Evolutionary conservation across 2,797 vertebrate species (phyloP), one percentile per base, ranked within the genome.

Genomic region (Notamacropus eugenii): DNA sequence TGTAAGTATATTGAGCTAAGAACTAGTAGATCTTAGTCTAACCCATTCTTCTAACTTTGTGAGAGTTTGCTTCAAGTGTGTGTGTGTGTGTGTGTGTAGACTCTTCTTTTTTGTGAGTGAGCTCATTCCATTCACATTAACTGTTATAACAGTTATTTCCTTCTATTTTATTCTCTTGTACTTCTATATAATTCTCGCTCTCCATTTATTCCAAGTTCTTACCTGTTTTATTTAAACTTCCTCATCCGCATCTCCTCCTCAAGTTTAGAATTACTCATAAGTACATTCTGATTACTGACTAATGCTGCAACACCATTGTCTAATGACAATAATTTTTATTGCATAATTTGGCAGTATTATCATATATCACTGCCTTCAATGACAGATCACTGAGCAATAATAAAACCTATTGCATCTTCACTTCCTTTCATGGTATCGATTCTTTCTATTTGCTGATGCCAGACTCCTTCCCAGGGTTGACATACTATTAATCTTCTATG

Each of bases 371-470:
- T 98, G 95, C 82, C 96, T 95, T 96, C 95, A 95, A 14, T 96
- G 91, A 93, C 0, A 24, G 96, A 97, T 97, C 95, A 97, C 56
- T 62, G 29, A 95, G 91, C 93, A 96, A 95, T 97, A 93, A 97
- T 95, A 24, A 8, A 22, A 90, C n/a, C n/a, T 96, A 91, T 95
- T 97, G 97, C 96, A 97, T 97, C 94, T 95, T 59, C 59, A 4
- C 54, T 94, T 96, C 93, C 96, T 95, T 96, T 97, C 93, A 93
- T 58, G 58, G 92, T 97, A 98, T 95, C 97, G 95, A 97, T 95
- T 95, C 40, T 54, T 97, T 97, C 96, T 92, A 95, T 98, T 97
- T 97, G 97, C 96, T 97, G 97, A 97, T 95, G 94, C 94, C 96
- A 97, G 94, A 97, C 93, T 91, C 96, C 90, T 97, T 94, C 95